Evolutionary conservation across 2,113 vertebrate species (phyloP).

Genomic region (Dromiciops gliroides): DNA sequence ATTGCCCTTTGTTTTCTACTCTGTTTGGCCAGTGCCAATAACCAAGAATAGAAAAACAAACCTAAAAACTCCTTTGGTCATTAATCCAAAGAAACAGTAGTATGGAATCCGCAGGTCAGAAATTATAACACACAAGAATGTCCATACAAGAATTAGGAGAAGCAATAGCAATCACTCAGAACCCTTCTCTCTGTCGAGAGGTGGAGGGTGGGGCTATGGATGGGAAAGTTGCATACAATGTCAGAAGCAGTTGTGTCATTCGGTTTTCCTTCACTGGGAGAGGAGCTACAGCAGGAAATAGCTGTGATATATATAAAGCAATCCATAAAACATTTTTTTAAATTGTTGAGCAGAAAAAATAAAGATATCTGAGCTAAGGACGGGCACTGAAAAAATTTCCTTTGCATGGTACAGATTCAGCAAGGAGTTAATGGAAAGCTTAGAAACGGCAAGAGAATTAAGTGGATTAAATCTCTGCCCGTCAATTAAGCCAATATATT

Average conservation of each 20-base stretch:
- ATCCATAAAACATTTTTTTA: background rate
- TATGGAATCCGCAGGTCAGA: background rate
- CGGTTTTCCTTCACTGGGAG: background rate
- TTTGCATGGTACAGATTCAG: conserved; percentile 23
- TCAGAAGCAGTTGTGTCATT: background rate
- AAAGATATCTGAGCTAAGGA: conserved; percentile 13
- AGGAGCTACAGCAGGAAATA: background rate
- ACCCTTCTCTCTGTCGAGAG: background rate
- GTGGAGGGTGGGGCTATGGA: background rate
- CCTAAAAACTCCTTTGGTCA: background rate
- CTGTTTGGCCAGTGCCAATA: background rate
- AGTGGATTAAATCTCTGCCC: conserved; percentile 81
- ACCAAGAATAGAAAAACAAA: background rate
- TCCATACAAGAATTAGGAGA: background rate
- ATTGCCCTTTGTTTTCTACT: background rate
- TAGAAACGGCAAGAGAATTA: conserved; percentile 74
- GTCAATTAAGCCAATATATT: conserved; percentile 84
- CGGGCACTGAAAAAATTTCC: conserved; percentile 1
- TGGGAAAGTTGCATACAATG: background rate
- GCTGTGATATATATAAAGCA: background rate
- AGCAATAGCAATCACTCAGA: background rate
- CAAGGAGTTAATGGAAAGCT: conserved; percentile 79
- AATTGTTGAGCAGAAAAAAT: conserved; percentile 18
- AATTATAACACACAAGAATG: background rate
- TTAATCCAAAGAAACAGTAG: background rate